Evolutionary conservation across 2,113 vertebrate species (phyloP).

Genomic region (Heterotis niloticus): DNA sequence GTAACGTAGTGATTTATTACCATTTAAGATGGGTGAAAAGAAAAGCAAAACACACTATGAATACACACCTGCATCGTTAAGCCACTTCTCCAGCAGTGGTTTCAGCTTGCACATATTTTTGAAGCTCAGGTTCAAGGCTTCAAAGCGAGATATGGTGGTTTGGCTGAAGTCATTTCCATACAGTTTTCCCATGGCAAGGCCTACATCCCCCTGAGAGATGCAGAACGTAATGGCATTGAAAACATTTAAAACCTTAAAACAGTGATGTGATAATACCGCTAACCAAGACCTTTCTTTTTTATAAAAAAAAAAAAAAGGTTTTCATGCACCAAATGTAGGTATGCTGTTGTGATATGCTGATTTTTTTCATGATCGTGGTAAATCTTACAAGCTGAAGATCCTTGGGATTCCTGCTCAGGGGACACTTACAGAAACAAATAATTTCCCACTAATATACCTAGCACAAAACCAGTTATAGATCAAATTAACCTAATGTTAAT

Average conservation of each 20-base stretch:
- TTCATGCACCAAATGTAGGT: neutral
- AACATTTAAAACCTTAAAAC: too few relatives aligned
- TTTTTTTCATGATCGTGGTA: neutral
- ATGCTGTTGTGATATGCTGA: too few relatives aligned
- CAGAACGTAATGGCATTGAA: conserved; percentile 17
- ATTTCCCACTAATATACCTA: too few relatives aligned
- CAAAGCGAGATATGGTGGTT: conserved; percentile 99
- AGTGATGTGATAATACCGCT: too few relatives aligned
- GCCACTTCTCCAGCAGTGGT: conserved; percentile 98
- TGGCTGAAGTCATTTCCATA: conserved; percentile 99
- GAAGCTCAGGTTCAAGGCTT: conserved; percentile 99
- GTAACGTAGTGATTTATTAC: too few relatives aligned
- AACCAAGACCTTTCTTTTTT: neutral
- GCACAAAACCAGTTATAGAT: too few relatives aligned
- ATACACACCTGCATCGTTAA: conserved; percentile 95
- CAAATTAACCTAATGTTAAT: too few relatives aligned
- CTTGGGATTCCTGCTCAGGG: too few relatives aligned
- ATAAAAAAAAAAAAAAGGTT: too few relatives aligned
- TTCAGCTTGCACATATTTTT: conserved; percentile 99
- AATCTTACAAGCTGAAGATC: neutral
- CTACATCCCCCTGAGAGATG: conserved; percentile 86
- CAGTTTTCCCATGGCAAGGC: conserved; percentile 98
- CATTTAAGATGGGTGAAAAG: too few relatives aligned
- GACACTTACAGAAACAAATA: too few relatives aligned
- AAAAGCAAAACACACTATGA: neutral